phyloP scores from a whole-genome alignment of 2,888 invertebrate species.

The Chirona hameri region DNA sequence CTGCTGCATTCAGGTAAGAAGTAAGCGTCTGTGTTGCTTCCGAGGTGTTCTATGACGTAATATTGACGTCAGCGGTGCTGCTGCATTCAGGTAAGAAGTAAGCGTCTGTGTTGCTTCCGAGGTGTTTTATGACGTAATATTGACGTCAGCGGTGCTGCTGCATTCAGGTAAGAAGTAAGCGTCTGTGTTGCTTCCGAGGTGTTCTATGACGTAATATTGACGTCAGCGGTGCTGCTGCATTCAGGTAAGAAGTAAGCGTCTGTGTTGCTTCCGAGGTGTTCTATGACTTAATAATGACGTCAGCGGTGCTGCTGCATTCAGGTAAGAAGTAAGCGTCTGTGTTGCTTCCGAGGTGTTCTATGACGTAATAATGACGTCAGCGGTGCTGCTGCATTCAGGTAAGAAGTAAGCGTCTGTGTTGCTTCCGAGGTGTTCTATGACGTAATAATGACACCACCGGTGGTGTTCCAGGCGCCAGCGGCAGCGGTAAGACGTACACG shows the following conservation, averaged over 20 bases:
- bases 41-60: constrained; percentile 47
- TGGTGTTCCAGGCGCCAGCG: constrained; percentile 66
- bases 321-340: no score
- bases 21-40: no score
- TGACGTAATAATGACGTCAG: no score
- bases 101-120: no score
- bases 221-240: constrained; percentile 44
- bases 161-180: constrained; percentile 43
- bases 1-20: constrained; percentile 44
- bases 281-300: constrained; percentile 47
- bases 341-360: no score
- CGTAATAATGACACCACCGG: not conserved
- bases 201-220: constrained; percentile 47
- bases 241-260: no score
- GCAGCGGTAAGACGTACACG: constrained; percentile 90
- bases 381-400: no score
- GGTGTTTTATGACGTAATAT: constrained; percentile 47
- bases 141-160: constrained; percentile 31
- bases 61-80: no score
- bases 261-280: no score
- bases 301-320: constrained; percentile 44
- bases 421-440: constrained; percentile 47
- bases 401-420: no score
- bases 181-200: no score
- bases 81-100: constrained; percentile 44